Evolutionary conservation across 2,888 invertebrate species (phyloP), one percentile per base, ranked within the genome.

Genomic region (Phortica okadai): DNA sequence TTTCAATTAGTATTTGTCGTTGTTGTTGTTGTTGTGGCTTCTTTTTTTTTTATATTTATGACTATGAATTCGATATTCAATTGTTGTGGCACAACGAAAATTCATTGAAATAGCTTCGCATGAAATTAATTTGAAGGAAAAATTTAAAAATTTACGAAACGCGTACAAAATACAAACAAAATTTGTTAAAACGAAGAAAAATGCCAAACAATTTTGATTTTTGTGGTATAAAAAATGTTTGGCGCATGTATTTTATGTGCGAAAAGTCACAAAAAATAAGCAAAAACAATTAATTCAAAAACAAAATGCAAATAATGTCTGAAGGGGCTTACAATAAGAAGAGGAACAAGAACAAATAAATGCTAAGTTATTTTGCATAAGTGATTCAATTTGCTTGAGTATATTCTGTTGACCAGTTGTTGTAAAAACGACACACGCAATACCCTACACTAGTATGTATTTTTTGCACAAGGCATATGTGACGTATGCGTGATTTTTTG

Each of bases 91-190:
- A 78, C 81, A 86, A 74, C 79, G n/a, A 79, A 82, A 75, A 73
- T 16, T 16, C 25, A 62, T 62, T 62, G 62, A 77, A 64, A 62
- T 21, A 33, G 50, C 4, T 70, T 74, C 62, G 80, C 82, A 81
- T 83, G 74, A 79, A 84, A 84, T 81, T 79, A 80, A 82, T 76
- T 84, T 69, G 81, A 82, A 81, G 83, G 82, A 80, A 81, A 82
- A 72, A 77, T 86, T 80, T 76, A 80, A 81, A 82, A 72, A 77
- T 86, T 80, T 76, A 79, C 77, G 33, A 50, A 11, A 50, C 50
- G 50, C 8, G 50, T 6, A 1, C 82, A 86, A 82, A 72, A 33
- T 58, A 59, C 62, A 66, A 58, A 76, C 76, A 42, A 7, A 16
- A 75, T 56, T 41, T 74, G 54, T 74, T 16, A 54, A 54, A 75